Base-by-base conservation (phyloP, 92 coral and sea anemone genomes). In the Meandrina meandrites region DNA sequence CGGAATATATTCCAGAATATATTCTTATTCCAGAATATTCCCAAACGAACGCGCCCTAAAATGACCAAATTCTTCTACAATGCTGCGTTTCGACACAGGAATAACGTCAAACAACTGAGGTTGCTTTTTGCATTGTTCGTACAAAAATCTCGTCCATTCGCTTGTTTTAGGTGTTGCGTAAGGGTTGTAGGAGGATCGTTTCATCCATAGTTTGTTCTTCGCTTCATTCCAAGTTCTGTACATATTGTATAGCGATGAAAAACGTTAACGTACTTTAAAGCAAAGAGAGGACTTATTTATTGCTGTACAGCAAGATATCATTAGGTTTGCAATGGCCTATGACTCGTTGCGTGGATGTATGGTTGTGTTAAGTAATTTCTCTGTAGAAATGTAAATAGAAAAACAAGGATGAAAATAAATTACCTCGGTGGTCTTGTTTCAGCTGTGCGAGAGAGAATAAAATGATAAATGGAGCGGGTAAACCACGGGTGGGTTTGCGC, bases 381-480 rank as follows among this genome's bases (percentile, higher is more conserved):
- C 37, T 83, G 71, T 74, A 73, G 79, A 54, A 73, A 83, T 83
- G 80, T 74, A 83, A 83, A 83, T 83, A 83, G 28, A 31, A 47
- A 58, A 53, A 17, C 72, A 35, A 50, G 60, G 84, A 73, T 71
- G 22, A 48, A 81, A 45, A 50, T 66, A 16, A 50, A 45, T 82
- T 1, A 30, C 18, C 58, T 58, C 28, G 28, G 28, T 28, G 34
- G 17, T 27, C 35, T 17, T 10, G 71, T 66, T 17, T 14, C 34
- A 66, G 34, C 35, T 66, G 16, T 66, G 71, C 5, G 69, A 10
- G 66, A 78, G 62, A 32, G 60, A 53, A 4, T 48, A 24, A 16
- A 51, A 32, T 54, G 40, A 8, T 1, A 12, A 22, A 53, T 35
- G 37, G 28, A 32, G 37, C 40, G n/a, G 50, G 45, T 40, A 6